Percentiles rank a stretch among this genome's conserved stretches.
Conservation (phyloP, 1,140 invertebrate species). For the Goniozus legneri region DNA sequence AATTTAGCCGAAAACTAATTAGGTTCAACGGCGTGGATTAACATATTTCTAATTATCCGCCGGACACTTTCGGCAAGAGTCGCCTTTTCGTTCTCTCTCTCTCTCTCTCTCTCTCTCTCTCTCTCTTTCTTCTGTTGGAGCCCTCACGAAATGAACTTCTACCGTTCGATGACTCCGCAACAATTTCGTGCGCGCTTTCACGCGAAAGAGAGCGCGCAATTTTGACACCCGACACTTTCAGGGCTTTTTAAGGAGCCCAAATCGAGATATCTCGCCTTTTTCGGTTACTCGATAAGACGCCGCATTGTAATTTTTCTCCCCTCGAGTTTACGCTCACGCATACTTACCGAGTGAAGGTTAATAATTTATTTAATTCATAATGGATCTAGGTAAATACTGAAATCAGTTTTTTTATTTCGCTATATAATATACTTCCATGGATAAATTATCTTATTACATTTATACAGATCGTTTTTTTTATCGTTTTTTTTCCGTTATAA, state of each 20-base stretch:
- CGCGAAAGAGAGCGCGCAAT: no score
- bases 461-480: slow-evolving; percentile 48
- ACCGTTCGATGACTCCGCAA: not conserved
- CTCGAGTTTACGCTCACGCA: slow-evolving; percentile 10
- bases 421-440: slow-evolving; percentile 49
- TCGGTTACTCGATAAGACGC: no score
- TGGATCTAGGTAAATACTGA: slow-evolving; percentile 45
- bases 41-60: slow-evolving; percentile 48
- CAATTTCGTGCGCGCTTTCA: no score
- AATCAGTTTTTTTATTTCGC: slow-evolving; percentile 53
- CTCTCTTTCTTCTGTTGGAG: no score
- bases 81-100: not conserved
- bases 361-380: no score
- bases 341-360: no score
- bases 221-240: no score
- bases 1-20: slow-evolving; percentile 50
- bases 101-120: not conserved
- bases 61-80: slow-evolving; percentile 33
- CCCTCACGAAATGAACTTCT: not conserved
- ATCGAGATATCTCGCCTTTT: no score
- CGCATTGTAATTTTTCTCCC: not conserved
- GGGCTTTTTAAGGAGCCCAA: no score
- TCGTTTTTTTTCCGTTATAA: no score
- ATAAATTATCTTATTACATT: slow-evolving; percentile 55
- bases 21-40: slow-evolving; percentile 41